A percentile compares a stretch with the other conserved stretches of the same genome.
phyloP scores from a whole-genome alignment of 2,113 vertebrate species.

The Turdus rufiventris region DNA sequence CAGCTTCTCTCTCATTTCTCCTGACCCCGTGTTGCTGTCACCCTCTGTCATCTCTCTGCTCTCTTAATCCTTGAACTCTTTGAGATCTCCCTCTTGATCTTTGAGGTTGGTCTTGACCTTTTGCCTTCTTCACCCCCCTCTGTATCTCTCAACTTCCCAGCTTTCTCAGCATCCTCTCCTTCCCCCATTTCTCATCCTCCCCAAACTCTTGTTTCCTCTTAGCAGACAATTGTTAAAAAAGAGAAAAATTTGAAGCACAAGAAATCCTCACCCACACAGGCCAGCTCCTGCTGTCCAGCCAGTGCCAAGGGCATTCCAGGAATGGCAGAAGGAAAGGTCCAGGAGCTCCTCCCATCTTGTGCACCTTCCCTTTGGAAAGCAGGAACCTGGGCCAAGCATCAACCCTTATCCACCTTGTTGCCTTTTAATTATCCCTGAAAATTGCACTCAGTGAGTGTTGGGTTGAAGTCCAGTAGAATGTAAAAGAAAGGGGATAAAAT shows the following conservation, averaged over 20 bases:
- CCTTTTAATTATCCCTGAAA: not conserved
- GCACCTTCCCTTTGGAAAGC: not conserved
- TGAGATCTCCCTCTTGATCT: not conserved
- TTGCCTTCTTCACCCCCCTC: not conserved
- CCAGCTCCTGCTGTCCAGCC: not conserved
- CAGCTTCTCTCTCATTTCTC: not conserved
- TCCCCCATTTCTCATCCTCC: not conserved
- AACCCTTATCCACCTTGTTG: not conserved
- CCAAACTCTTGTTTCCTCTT: not conserved
- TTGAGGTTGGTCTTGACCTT: not conserved
- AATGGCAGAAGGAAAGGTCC: not conserved
- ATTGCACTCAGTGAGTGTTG: rapidly evolving
- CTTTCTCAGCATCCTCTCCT: not conserved
- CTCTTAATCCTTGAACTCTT: not conserved
- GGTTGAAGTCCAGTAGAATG: not conserved
- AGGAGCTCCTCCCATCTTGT: not conserved
- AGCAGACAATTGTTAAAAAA: not conserved
- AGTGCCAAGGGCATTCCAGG: not conserved
- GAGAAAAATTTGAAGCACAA: not conserved
- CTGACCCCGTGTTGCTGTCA: not conserved
- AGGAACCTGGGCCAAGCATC: not conserved
- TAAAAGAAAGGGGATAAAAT: not conserved
- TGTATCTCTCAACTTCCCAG: not conserved
- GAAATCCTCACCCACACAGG: not conserved
- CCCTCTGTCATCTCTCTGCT: not conserved